Percentiles rank a stretch among this genome's conserved stretches.
Evolutionary conservation across 2,113 vertebrate genomes (phyloP).

Genomic region (Carettochelys insculpta): DNA sequence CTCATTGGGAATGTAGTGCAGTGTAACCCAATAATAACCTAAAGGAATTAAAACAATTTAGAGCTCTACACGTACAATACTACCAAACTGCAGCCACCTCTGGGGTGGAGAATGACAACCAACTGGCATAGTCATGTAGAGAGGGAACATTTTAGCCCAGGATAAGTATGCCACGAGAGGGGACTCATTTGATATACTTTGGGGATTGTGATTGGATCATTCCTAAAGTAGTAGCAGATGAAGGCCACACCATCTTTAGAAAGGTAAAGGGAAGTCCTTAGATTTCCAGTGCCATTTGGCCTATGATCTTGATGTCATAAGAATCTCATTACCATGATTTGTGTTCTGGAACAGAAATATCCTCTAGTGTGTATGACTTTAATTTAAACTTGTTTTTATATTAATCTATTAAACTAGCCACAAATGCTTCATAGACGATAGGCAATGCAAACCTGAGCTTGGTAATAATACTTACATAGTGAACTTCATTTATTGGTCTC

Average conservation of each 20-base stretch:
- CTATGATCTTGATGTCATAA: neutral
- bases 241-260: neutral
- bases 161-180: neutral
- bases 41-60: neutral
- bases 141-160: conserved; percentile 12
- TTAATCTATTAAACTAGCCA: neutral
- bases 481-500: neutral
- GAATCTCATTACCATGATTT: neutral
- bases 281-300: neutral
- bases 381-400: neutral
- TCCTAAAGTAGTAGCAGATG: neutral
- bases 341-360: neutral
- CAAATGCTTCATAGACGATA: conserved; percentile 35
- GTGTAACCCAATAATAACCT: neutral
- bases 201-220: neutral
- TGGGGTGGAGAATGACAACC: neutral
- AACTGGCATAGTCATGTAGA: neutral
- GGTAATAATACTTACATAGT: neutral
- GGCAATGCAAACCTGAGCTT: neutral
- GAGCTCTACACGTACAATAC: neutral
- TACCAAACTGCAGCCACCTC: neutral
- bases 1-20: neutral
- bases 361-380: neutral
- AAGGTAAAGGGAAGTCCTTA: neutral
- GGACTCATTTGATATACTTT: neutral